Evolutionary conservation across 2,113 vertebrate genomes (phyloP), one percentile per base, ranked within the genome.

Genomic region (Carassius carassius): DNA sequence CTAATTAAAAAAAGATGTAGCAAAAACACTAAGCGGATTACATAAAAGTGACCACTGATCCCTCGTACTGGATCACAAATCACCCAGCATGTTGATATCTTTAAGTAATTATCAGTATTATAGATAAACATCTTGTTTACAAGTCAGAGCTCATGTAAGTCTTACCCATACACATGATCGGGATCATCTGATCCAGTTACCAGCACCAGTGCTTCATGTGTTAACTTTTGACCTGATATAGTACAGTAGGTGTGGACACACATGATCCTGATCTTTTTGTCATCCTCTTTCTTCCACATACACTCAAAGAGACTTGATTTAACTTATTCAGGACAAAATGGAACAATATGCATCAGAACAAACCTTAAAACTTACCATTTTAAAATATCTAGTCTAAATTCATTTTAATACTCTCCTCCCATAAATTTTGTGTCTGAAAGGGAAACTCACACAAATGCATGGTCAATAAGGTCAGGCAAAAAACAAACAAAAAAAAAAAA

Each of bases 261-360:
- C 25, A n/a, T 82, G 16, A 82, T 85, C 74, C 65, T 78, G 79
- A 78, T 78, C 63, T n/a, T 21, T 63, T 63, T 54, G 83, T 44
- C 37, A 83, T 16, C 49, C 81, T 32, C 1, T 79, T 51, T 29
- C 9, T 7, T 49, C 23, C 47, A 47, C 9, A 47, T 21, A 69
- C 74, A 69, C 2, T 37, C 12, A 65, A 67, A 76, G 41, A 76
- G 35, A 62, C 77, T 23, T 16, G 77, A 60, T 60, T 78, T 41
- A 41, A 78, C 58, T 32, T 44, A 56, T 16, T 62, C 21, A 78
- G 7, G 32, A 44, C 5, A n/a, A 2, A 73, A 73, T 2, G 11
- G 19, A 78, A 77, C 8, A 21, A 35, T 17, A 12, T 19, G 21
- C 1, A 41, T 6, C 37, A 41, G 5, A 41, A 41, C 74, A 49